A percentile compares a stretch with the other conserved stretches of the same genome.
Conservation (phyloP, 2,113 vertebrate species). For the Dipodomys spectabilis region DNA sequence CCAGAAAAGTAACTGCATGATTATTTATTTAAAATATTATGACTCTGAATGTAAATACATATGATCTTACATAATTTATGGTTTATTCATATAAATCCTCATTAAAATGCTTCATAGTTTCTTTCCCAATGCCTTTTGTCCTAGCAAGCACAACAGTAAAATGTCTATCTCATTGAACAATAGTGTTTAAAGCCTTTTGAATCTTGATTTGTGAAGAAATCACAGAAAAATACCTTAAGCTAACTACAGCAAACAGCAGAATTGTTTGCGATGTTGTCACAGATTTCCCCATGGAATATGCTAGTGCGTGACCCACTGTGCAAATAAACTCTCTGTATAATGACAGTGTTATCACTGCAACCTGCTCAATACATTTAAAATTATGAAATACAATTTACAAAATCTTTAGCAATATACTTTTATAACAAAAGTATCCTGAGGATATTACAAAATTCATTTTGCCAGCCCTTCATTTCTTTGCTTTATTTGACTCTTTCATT, state of each 20-base stretch:
- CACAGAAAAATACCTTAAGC: conserved; percentile 75
- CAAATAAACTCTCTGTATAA: conserved; percentile 79
- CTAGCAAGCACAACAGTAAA: conserved; percentile 67
- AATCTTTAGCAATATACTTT: conserved; percentile 87
- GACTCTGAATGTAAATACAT: conserved; percentile 83
- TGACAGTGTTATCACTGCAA: conserved; percentile 81
- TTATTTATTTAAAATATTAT: conserved; percentile 86
- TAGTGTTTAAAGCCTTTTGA: conserved; percentile 80
- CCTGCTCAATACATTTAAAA: conserved; percentile 86
- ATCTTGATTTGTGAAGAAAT: conserved; percentile 72
- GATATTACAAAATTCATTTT: conserved; percentile 88
- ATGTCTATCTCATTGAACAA: conserved; percentile 69
- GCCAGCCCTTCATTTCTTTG: conserved; percentile 88
- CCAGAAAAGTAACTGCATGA: conserved; percentile 79
- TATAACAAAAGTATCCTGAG: conserved; percentile 90
- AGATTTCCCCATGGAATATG: conserved; percentile 74
- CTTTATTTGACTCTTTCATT: conserved; percentile 87
- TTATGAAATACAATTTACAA: conserved; percentile 88
- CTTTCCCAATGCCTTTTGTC: conserved; percentile 73
- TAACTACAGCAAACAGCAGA: conserved; percentile 78
- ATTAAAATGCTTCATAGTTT: conserved; percentile 80
- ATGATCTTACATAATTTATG: conserved; percentile 82
- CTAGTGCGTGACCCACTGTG: conserved; percentile 63
- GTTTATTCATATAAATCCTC: conserved; percentile 81
- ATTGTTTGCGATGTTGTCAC: conserved; percentile 77